These are phyloP conservation scores for Emydura subglobosa DNA, from an alignment of 2,113 vertebrate genomes.

Conservation along the genomic window DNA sequence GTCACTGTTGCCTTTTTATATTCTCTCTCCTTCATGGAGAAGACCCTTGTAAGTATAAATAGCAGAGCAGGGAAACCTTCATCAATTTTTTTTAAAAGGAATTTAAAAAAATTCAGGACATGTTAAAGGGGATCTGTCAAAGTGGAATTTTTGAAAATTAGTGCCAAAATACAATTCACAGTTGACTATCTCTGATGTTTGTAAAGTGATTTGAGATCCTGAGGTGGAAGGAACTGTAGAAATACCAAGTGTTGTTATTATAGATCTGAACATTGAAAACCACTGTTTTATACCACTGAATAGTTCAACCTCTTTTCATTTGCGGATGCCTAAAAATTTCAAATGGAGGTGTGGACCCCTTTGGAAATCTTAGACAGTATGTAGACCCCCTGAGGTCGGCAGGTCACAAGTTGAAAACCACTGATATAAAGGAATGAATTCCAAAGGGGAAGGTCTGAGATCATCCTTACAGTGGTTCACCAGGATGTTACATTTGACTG, in stretches of 20 bases:
- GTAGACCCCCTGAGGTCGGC: not conserved
- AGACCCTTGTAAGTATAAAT: conserved; percentile 10
- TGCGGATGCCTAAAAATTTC: not conserved
- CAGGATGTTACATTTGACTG: not conserved
- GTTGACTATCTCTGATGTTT: conserved; percentile 23
- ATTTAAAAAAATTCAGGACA: not conserved
- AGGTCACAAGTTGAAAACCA: not conserved
- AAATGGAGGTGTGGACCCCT: not conserved
- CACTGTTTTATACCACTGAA: no score
- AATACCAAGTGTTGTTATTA: conserved; percentile 1
- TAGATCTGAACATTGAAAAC: not conserved
- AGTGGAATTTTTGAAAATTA: conserved; percentile 28
- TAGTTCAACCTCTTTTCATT: not conserved
- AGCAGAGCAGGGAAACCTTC: not conserved
- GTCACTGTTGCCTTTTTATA: not conserved
- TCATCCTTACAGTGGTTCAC: not conserved
- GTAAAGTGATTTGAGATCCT: conserved; percentile 13
- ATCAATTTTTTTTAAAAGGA: conserved; percentile 19
- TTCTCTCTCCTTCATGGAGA: conserved; percentile 18
- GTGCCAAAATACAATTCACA: not conserved
- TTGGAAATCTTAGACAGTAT: not conserved
- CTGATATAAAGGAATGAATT: not conserved
- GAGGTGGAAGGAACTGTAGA: not conserved
- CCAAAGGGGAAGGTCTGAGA: not conserved
- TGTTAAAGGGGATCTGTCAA: conserved; percentile 15